phyloP scores from a whole-genome alignment of 2,888 invertebrate species.

The Acleris literana region DNA sequence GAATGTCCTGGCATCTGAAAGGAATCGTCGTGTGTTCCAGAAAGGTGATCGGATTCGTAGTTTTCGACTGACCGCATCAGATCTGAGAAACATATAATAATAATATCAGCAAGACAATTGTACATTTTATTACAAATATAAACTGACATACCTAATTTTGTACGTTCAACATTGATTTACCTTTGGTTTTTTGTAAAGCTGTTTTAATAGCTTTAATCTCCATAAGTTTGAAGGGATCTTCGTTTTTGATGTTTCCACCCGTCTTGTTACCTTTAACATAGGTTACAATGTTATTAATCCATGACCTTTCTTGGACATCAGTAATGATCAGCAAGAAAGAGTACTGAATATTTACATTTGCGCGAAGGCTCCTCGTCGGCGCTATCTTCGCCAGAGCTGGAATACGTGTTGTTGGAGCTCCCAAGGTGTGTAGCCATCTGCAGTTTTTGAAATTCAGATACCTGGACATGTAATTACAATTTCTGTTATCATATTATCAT shows the following conservation, averaged over 20 bases:
- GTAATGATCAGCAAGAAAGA: not conserved
- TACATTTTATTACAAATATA: too few species aligned
- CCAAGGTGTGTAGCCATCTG: constrained; percentile 69
- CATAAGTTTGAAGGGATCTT: constrained; percentile 78
- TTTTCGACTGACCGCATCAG: constrained; percentile 78
- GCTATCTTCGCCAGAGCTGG: constrained; percentile 76
- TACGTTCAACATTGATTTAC: constrained; percentile 44
- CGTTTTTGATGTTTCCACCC: constrained; percentile 70
- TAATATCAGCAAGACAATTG: too few species aligned
- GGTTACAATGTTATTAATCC: not conserved
- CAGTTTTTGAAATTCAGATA: constrained; percentile 77
- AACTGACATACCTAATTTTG: too few species aligned
- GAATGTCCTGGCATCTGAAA: constrained; percentile 69
- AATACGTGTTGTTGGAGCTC: constrained; percentile 69
- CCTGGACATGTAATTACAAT: constrained; percentile 50
- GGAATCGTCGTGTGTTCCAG: constrained; percentile 63
- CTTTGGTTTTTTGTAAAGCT: constrained; percentile 78
- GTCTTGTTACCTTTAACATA: constrained; percentile 63
- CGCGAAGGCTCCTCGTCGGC: constrained; percentile 68
- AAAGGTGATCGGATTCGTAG: constrained; percentile 68
- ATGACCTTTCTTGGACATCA: not conserved
- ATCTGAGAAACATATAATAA: constrained; percentile 51
- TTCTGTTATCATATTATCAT: constrained; percentile 13
- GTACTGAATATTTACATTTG: constrained; percentile 58
- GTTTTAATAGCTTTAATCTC: constrained; percentile 79